Conservation (phyloP, 2,888 invertebrate genomes). For the Ferdinandea cuprea region DNA sequence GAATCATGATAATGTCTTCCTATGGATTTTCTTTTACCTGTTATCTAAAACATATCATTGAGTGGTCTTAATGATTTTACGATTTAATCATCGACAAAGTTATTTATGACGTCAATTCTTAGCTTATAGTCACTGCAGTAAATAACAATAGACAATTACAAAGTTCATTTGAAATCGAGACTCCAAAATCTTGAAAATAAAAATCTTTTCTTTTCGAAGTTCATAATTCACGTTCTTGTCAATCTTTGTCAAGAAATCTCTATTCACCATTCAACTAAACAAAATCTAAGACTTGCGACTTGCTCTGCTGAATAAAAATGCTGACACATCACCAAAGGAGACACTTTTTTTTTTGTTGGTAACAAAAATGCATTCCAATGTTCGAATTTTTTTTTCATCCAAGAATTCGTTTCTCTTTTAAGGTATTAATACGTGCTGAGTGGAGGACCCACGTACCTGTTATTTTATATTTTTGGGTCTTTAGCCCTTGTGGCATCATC, state of each 20-base stretch:
- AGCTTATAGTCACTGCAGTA: not conserved
- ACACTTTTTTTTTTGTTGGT: conserved; percentile 42
- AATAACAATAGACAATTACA: conserved; percentile 52
- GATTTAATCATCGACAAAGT: conserved; percentile 29
- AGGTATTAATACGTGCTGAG: conserved; percentile 16
- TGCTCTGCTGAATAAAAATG: conserved; percentile 36
- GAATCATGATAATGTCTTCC: too few relatives aligned
- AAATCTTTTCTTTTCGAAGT: conserved; percentile 17
- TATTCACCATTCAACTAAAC: conserved; percentile 21
- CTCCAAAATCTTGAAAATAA: conserved; percentile 10
- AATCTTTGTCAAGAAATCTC: conserved; percentile 70
- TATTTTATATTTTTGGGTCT: conserved; percentile 20
- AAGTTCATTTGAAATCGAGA: conserved; percentile 34
- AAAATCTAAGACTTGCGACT: conserved; percentile 24
- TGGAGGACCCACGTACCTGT: conserved; percentile 29
- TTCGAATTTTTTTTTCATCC: conserved; percentile 23
- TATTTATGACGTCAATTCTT: conserved; percentile 42
- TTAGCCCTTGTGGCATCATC: conserved; percentile 48
- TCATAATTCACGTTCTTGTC: conserved; percentile 66
- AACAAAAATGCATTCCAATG: conserved; percentile 48
- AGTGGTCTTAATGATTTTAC: too few relatives aligned
- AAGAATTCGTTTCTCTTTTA: conserved; percentile 25
- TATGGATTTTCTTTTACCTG: too few relatives aligned
- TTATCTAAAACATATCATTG: too few relatives aligned
- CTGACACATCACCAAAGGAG: conserved; percentile 40